phyloP scores from a whole-genome alignment of 2,797 vertebrate genomes.

The Phoxinus dragarum region DNA sequence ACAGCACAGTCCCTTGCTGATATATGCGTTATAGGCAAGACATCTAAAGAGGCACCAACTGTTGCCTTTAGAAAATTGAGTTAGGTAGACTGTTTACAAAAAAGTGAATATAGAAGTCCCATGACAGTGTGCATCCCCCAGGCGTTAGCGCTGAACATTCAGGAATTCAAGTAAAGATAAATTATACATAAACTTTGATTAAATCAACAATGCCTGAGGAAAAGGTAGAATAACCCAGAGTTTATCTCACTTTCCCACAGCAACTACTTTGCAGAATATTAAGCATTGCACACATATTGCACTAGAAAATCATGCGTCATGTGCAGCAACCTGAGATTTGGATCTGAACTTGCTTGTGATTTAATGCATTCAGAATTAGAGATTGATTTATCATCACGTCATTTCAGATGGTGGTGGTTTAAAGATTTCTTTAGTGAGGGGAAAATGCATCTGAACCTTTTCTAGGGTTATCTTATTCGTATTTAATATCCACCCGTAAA shows the following conservation, averaged over 20 bases:
- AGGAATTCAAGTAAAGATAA: conserved; percentile 28
- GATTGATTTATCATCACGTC: not conserved
- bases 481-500: not conserved
- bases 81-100: conserved; percentile 13
- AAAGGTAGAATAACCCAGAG: conserved; percentile 13
- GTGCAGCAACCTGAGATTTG: not conserved
- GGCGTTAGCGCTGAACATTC: not conserved
- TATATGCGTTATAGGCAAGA: not conserved
- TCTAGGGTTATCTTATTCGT: not conserved
- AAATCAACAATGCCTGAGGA: conserved; percentile 24
- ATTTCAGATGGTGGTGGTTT: not conserved
- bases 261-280: conserved; percentile 6
- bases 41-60: conserved; percentile 3
- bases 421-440: not conserved
- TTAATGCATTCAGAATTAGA: not conserved
- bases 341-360: not conserved
- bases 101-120: conserved; percentile 13
- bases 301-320: not conserved
- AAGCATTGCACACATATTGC: conserved; percentile 9
- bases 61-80: not conserved
- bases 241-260: conserved; percentile 16
- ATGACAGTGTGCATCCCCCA: not conserved
- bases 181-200: conserved; percentile 28
- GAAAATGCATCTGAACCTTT: not conserved
- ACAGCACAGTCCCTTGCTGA: not conserved